Base-by-base conservation (phyloP, 2,797 vertebrate genomes). In the Emydoidea blandingii region DNA sequence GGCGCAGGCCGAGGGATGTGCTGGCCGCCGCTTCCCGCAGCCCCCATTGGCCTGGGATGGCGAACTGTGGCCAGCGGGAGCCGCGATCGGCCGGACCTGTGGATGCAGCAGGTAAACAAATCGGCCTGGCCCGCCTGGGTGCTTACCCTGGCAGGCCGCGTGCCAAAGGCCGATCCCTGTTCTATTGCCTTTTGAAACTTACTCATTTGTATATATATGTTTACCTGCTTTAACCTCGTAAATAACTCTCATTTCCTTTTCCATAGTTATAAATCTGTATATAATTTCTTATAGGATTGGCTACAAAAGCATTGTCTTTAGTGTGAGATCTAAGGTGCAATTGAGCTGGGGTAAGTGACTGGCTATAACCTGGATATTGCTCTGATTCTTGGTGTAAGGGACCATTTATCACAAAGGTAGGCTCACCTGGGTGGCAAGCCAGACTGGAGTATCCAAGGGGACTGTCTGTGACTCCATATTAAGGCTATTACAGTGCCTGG, bases 81-180 rank as follows among this genome's bases (percentile, higher is more conserved):
- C 50, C 15, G 2, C 5, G 2, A 50, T 16, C 2, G 5, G 15
- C 50, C 2, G 15, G 15, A 50, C 50, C 50, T 16, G 50, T 5
- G 5, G 50, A 16, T 5, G 2, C 15, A 14, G 50, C 50, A 50
- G 50, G 50, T 15, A 50, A 50, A 50, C 50, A 50, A 50, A 50
- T 14, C 15, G 15, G 15, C 50, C 14, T 15, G 5, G 5, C 50
- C 50, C 14, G 15, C 14, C 50, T 50, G 15, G 50, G 15, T 50
- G 15, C 50, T 50, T 5, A 50, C 5, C 50, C 15, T 50, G 50
- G 15, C 15, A 4, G 5, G 15, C 15, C 5, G 2, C 50, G 5
- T 50, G 50, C 50, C 50, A 50, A 16, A 50, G 50, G 50, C 50
- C 50, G 5, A 16, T 50, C 50, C 15, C 50, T 50, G 50, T 37